These are phyloP conservation scores for Panurus biarmicus DNA, from an alignment of 2,113 vertebrate species.

Conservation along the genomic window DNA sequence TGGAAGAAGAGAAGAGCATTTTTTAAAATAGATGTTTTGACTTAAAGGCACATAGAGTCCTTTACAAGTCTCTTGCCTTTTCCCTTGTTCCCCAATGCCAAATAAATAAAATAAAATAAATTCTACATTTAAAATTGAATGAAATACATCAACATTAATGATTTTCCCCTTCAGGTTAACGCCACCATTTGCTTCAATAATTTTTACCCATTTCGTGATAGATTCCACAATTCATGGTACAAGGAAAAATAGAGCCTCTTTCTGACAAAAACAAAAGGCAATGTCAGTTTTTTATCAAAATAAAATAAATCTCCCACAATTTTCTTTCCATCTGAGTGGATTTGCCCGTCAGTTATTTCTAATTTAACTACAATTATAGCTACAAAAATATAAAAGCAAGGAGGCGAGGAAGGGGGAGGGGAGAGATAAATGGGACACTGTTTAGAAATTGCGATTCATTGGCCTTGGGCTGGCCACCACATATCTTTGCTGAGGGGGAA, in stretches of 20 bases:
- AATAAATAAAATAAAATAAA: constrained; percentile 61
- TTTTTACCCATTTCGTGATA: constrained; percentile 63
- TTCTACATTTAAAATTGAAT: constrained; percentile 70
- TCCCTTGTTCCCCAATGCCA: background rate
- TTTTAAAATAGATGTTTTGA: constrained; percentile 70
- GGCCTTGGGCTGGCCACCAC: constrained; percentile 32
- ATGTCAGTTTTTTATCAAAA: constrained; percentile 61
- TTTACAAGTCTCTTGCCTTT: constrained; percentile 37
- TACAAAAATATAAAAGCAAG: constrained; percentile 20
- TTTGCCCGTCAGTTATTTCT: constrained; percentile 63
- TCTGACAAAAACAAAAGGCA: constrained; percentile 65
- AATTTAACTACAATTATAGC: constrained; percentile 61
- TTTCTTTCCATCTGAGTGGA: constrained; percentile 58
- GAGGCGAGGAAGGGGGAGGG: background rate
- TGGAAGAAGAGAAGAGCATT: constrained; percentile 34
- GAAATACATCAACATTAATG: constrained; percentile 75
- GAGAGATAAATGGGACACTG: constrained; percentile 44
- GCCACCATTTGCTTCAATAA: constrained; percentile 64
- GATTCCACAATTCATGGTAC: constrained; percentile 57
- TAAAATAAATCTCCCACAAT: constrained; percentile 57
- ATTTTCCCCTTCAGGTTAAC: constrained; percentile 73
- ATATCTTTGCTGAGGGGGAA: constrained; percentile 19
- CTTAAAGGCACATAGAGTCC: constrained; percentile 68
- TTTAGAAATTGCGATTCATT: background rate
- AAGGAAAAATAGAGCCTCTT: constrained; percentile 17